Evolutionary conservation across 2,888 invertebrate genomes (phyloP), one percentile per base, ranked within the genome.

Genomic region (Acanthopleura granulata): DNA sequence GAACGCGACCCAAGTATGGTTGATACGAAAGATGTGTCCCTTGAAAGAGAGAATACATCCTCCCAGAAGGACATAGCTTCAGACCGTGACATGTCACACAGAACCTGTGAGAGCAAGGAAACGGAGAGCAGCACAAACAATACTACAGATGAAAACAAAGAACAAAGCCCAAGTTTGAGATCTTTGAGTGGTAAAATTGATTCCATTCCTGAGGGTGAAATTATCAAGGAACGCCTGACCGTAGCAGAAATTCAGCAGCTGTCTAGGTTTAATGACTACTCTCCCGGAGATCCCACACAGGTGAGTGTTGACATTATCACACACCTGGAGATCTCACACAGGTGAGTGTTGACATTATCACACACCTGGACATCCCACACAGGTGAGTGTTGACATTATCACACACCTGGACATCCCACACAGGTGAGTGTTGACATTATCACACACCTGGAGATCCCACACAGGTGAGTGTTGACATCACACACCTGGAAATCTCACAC

Each of bases 191-290:
- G 66, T 25, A 15, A 22, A 16, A 25, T 66, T 12, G 25, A 16
- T 27, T 16, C 76, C 12, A 77, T 88, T 66, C 81, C 86, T 14
- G 79, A 81, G 72, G 81, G 84, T 12, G 81, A 79, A 11, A 86
- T 89, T 25, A 74, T 74, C 18, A 77, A 77, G 51, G 82, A 85
- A 72, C 83, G 84, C 78, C 80, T 88, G 0, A 81, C 81, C 15
- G 11, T 76, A 22, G 84, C 85, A 0, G 84, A 88, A 50, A 85
- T 89, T 22, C 81, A 77, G 73, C 72, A 82, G 30, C 62, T 87
- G 30, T 83, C 84, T 14, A 79, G 82, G 62, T 89, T 89, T 82
- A 81, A 82, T 49, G 83, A 85, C 69, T 89, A 88, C 76, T 27
- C 77, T 0, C 80, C 84, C 49, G 89, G 88, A 0, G 78, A 78